Conservation (phyloP, 2,113 vertebrate species). For the Phrynosoma blainvillii region DNA sequence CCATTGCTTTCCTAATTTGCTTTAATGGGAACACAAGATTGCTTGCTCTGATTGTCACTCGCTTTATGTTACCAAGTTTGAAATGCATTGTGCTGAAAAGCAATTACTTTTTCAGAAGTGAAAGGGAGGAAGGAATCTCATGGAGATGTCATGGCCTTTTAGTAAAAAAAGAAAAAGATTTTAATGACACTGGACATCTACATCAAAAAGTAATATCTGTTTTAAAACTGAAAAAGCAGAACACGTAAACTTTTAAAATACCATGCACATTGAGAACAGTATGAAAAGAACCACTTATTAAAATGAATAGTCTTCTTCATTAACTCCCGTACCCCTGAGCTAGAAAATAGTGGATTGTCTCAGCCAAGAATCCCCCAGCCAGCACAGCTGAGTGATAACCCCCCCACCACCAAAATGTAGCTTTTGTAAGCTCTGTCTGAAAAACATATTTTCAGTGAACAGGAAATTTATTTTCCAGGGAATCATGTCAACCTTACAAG, state of each 20-base stretch:
- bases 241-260: conserved; percentile 52
- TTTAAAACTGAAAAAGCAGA: conserved; percentile 58
- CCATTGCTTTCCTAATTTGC: conserved; percentile 55
- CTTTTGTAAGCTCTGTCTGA: background rate
- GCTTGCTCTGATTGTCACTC: conserved; percentile 53
- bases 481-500: conserved; percentile 39
- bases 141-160: conserved; percentile 41
- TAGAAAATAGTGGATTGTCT: too few species aligned
- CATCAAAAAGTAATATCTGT: conserved; percentile 63
- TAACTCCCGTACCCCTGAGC: background rate
- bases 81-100: conserved; percentile 54
- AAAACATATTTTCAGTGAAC: conserved; percentile 26
- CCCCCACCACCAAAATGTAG: too few species aligned
- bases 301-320: conserved; percentile 5
- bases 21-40: conserved; percentile 59
- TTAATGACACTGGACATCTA: conserved; percentile 49
- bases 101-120: conserved; percentile 50
- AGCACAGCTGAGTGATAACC: background rate
- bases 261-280: background rate
- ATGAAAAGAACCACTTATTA: background rate
- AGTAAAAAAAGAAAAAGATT: conserved; percentile 26
- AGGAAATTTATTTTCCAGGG: conserved; percentile 39
- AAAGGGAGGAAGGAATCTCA: background rate
- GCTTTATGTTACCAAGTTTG: conserved; percentile 44
- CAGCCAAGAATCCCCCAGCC: too few species aligned